Evolutionary conservation across 2,113 vertebrate genomes (phyloP).

Genomic region (Ovis canadensis): DNA sequence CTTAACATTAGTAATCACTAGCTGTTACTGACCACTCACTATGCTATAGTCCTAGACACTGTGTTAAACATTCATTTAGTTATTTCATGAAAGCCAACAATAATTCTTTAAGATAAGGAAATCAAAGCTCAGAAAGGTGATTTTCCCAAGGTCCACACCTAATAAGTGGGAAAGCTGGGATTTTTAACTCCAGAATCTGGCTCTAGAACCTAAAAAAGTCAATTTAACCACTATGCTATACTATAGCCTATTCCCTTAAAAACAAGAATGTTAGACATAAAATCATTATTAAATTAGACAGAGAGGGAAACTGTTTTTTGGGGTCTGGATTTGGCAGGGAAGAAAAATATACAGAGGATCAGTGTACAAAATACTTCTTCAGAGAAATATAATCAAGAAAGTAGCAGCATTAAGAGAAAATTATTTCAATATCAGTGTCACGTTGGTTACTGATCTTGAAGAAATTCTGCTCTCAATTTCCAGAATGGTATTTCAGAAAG

Average conservation of each 20-base stretch:
- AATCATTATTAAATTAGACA: conserved; percentile 13
- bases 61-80: neutral
- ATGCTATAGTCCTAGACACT: neutral
- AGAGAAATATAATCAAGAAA: neutral
- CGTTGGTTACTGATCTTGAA: neutral
- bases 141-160: neutral
- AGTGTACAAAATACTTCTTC: neutral
- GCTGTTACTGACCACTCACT: neutral
- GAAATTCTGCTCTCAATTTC: conserved; percentile 1
- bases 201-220: neutral
- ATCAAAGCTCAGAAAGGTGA: neutral
- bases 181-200: conserved; percentile 31
- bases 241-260: neutral
- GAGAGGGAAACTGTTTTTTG: conserved; percentile 11
- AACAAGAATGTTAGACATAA: neutral
- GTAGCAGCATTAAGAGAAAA: neutral
- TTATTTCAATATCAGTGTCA: conserved; percentile 4
- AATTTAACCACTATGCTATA: neutral
- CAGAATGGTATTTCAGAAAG: conserved; percentile 18
- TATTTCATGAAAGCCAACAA: conserved; percentile 10
- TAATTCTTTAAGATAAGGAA: conserved; percentile 7
- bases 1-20: neutral
- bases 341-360: neutral
- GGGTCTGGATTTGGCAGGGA: neutral
- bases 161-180: neutral